Base-by-base conservation (phyloP, 1,140 invertebrate genomes). In the Drosophila melanogaster region DNA sequence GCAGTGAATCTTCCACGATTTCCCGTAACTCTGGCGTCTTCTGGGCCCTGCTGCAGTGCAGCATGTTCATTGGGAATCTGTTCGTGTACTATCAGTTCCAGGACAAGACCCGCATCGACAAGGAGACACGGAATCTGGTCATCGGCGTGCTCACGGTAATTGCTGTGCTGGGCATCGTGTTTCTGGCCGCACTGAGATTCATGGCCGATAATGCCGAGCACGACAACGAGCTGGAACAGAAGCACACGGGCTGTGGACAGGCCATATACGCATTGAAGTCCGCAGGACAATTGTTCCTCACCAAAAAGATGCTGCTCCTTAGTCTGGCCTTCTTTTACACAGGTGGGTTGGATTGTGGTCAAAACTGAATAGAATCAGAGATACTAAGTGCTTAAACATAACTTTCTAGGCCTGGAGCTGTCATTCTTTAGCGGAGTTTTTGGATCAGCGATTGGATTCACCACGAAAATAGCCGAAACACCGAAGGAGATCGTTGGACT, bases 361-460 rank as follows among this genome's bases (percentile, higher is more conserved):
- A 30, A 30, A 10, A 30, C 3, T 1, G 1, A 30, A 10, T 10
- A 7, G 8, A 8, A 30, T 3, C 7, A 10, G 30, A 30, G 8
- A 30, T 30, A 30, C 30, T 14, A n/a, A 47, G 26, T 7, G 7
- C 22, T 35, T 57, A 3, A 95, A 0, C 98, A 98, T 91, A 94
- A 96, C 35, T 98, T 98, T 90, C 97, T 97, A 59, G 98, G 98
- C 47, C 92, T 99, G 24, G 97, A 98, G 71, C 92, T 98, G 35
- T 98, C 97, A 0, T 99, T 99, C 94, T 98, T 97, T 93, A 98
- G 97, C 89, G 98, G 97, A 1, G 98, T 99, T 0, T 99, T 99
- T 92, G 96, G 97, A n/a, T 94, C 97, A 0, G 95, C 96, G 77
- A 95, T 99, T 70, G 97, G 97, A 1, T 97, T 97, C 73, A 98